Conservation (phyloP, 2,888 invertebrate genomes). For the Lochmaea crataegi region DNA sequence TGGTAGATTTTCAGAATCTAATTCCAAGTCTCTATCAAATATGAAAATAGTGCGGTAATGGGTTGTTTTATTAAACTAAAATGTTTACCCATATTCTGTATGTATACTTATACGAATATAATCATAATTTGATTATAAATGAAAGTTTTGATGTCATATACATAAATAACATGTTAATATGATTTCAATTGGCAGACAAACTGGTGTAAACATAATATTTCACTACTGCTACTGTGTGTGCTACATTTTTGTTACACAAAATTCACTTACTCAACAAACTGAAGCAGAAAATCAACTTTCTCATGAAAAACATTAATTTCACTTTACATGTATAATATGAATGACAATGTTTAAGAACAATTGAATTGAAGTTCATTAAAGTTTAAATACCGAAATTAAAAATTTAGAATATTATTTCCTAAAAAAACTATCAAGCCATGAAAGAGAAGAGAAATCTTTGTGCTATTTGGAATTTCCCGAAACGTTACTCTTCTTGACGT, state of each 20-base stretch:
- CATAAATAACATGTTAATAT: background rate
- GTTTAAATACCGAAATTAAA: background rate
- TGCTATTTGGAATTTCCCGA: too few species aligned
- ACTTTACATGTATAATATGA: background rate
- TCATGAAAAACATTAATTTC: background rate
- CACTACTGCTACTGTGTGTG: background rate
- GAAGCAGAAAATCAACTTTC: slow-evolving; percentile 5
- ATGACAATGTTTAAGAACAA: background rate
- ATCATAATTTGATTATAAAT: background rate
- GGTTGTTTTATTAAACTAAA: too few species aligned
- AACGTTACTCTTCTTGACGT: too few species aligned
- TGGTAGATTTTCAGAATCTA: too few species aligned
- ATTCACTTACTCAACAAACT: background rate
- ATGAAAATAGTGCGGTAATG: too few species aligned
- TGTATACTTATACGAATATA: background rate
- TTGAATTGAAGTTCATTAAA: background rate
- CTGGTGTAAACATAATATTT: background rate
- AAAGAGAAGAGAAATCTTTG: too few species aligned
- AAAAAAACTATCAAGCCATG: background rate
- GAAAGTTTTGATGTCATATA: background rate
- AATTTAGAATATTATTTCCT: too few species aligned
- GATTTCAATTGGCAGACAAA: background rate
- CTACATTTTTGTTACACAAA: background rate
- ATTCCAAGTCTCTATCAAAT: too few species aligned
- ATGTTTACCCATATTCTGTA: too few species aligned